A percentile compares a stretch with the other conserved stretches of the same genome.
Evolutionary conservation across 2,797 vertebrate species (phyloP).

Genomic region (Manis crassicaudata): DNA sequence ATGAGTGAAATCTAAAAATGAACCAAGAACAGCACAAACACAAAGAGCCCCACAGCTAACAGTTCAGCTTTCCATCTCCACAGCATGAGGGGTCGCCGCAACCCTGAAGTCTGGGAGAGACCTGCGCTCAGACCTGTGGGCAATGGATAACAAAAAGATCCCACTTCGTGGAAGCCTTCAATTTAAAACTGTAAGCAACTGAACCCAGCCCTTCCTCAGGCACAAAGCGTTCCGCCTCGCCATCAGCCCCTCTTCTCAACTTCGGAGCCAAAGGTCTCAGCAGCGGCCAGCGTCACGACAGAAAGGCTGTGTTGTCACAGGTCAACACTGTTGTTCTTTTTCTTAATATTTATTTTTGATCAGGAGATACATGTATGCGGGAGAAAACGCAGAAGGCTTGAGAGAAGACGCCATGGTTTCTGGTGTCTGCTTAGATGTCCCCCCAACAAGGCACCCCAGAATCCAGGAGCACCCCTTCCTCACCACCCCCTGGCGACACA

Average conservation of each 20-base stretch:
- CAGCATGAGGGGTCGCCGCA: not conserved
- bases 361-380: not conserved
- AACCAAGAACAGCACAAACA: not conserved
- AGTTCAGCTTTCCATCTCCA: not conserved
- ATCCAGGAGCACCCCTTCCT: not conserved
- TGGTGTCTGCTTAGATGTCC: not conserved
- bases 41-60: not conserved
- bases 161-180: not conserved
- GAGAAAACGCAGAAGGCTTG: not conserved
- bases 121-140: not conserved
- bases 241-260: not conserved
- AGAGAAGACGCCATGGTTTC: not conserved
- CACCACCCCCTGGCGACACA: no score
- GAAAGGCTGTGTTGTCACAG: not conserved
- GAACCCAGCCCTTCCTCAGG: not conserved
- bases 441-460: not conserved
- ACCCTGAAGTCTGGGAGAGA: not conserved
- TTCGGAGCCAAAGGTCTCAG: not conserved
- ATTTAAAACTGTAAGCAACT: not conserved
- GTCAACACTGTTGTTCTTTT: not conserved
- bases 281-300: not conserved
- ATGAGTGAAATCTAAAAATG: not conserved
- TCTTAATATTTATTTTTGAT: not conserved
- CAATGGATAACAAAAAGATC: not conserved
- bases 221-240: not conserved